These are phyloP conservation scores for Loris lydekkerianus DNA, from an alignment of 2,797 vertebrate genomes.

Conservation along the genomic window DNA sequence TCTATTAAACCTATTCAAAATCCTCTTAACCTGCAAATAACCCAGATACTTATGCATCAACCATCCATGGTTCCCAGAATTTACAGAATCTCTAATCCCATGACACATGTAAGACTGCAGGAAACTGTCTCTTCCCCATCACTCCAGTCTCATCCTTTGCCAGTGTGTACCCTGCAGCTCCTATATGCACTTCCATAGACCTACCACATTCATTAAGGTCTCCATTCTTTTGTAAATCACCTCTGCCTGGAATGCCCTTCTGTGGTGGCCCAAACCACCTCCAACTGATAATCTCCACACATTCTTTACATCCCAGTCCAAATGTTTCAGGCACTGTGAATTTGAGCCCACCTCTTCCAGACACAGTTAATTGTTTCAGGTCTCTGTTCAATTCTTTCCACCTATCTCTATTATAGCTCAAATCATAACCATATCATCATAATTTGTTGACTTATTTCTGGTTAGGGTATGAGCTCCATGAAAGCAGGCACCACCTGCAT, in stretches of 20 bases:
- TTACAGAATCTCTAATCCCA: neutral
- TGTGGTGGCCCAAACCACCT: neutral
- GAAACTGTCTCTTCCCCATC: neutral
- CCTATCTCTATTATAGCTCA: neutral
- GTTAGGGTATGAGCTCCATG: neutral
- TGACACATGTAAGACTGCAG: neutral
- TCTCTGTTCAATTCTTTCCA: neutral
- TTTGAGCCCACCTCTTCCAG: neutral
- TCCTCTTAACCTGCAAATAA: neutral
- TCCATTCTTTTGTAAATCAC: neutral
- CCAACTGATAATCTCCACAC: neutral
- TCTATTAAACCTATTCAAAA: neutral
- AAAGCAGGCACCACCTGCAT: neutral
- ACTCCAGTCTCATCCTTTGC: neutral
- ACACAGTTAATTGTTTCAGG: neutral
- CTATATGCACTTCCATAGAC: neutral
- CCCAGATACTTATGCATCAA: neutral
- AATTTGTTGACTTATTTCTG: neutral
- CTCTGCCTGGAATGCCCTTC: neutral
- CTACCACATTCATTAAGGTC: neutral
- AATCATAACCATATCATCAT: neutral
- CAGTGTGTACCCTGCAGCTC: fast-evolving
- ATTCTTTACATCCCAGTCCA: neutral
- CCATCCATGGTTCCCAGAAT: neutral
- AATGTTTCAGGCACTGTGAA: neutral